phyloP scores from a whole-genome alignment of 2,888 invertebrate genomes.

The Drosophila melanosoma region DNA sequence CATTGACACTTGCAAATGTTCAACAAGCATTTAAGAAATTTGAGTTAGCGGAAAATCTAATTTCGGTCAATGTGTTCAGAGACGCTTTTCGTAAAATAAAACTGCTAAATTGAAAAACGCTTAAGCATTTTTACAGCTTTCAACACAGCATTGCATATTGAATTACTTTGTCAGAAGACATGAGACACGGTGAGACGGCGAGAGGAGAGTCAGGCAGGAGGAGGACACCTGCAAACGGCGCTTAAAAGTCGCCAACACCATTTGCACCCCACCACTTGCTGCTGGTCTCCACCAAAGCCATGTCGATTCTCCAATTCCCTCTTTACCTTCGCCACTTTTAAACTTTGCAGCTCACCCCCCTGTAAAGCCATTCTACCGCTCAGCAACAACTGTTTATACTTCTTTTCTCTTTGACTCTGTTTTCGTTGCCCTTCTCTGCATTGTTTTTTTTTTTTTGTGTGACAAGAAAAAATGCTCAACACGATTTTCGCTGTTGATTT shows the following conservation, averaged over 20 bases:
- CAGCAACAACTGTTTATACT: conserved; percentile 64
- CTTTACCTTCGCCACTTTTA: conserved; percentile 67
- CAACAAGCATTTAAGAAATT: conserved; percentile 61
- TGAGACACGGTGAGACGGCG: background rate
- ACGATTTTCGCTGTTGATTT: conserved; percentile 80
- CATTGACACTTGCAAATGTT: conserved; percentile 50
- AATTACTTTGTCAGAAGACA: conserved; percentile 63
- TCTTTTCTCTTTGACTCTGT: conserved; percentile 29
- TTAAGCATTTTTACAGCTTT: conserved; percentile 80
- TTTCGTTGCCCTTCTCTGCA: conserved; percentile 9
- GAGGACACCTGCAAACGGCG: conserved; percentile 56
- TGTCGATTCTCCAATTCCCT: conserved; percentile 44
- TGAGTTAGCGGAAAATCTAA: conserved; percentile 71
- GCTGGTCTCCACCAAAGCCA: conserved; percentile 44
- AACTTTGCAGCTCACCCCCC: conserved; percentile 42
- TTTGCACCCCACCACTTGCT: conserved; percentile 18
- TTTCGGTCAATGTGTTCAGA: conserved; percentile 52
- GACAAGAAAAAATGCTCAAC: conserved; percentile 71
- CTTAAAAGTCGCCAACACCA: conserved; percentile 49
- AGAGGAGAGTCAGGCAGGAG: conserved; percentile 12
- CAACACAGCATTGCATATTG: conserved; percentile 75
- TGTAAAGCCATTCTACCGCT: conserved; percentile 4
- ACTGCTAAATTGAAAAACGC: conserved; percentile 79
- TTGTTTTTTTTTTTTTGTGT: conserved; percentile 20
- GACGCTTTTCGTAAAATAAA: conserved; percentile 63